These are phyloP conservation scores for Myodes glareolus DNA, from an alignment of 2,113 vertebrate genomes.

Conservation along the genomic window DNA sequence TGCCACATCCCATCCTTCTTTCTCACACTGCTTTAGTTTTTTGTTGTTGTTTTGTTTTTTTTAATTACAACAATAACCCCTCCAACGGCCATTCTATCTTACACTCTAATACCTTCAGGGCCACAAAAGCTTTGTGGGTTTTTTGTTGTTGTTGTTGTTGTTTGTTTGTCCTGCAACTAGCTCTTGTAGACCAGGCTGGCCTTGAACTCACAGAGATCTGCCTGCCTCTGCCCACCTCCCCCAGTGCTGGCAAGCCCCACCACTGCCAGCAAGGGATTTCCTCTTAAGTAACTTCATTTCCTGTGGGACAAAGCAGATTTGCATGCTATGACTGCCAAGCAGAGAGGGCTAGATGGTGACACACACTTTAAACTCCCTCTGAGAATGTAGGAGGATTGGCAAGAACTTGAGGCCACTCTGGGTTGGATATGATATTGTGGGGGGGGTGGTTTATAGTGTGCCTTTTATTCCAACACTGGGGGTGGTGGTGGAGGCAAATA, in stretches of 20 bases:
- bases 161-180: no score
- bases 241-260: no score
- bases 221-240: no score
- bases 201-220: no score
- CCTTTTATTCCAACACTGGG: no score
- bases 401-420: not conserved
- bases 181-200: no score
- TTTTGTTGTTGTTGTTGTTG: not conserved
- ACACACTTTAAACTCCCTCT: not conserved
- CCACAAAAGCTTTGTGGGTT: not conserved
- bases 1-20: no score
- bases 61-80: not conserved
- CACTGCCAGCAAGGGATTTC: not conserved
- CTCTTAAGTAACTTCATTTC: conserved; percentile 41
- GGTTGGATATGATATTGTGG: not conserved
- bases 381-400: not conserved
- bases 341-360: not conserved
- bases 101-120: not conserved
- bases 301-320: conserved; percentile 15
- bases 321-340: not conserved
- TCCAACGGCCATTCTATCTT: not conserved
- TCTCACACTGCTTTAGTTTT: no score
- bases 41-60: no score
- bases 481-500: not conserved
- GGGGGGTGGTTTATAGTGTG: not conserved